Percentiles rank a stretch among this genome's conserved stretches.
phyloP scores from a whole-genome alignment of 2,113 vertebrate genomes.

The Epinephelus cyanopodus region DNA sequence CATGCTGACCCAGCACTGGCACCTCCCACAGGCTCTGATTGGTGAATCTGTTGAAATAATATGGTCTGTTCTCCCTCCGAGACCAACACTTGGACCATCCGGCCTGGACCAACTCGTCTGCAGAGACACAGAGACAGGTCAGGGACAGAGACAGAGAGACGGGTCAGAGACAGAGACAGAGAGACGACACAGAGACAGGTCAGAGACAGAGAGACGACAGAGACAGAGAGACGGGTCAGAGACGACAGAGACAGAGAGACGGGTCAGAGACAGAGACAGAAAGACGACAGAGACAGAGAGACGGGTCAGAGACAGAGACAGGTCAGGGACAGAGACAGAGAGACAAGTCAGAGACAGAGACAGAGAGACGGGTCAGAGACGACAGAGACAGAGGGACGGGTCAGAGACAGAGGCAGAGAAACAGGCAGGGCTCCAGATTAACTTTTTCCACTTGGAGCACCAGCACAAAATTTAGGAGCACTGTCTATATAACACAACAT shows the following conservation, averaged over 20 bases:
- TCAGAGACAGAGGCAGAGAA: not conserved
- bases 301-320: not conserved
- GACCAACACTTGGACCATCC: conserved; percentile 99
- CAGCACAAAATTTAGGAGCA: no score
- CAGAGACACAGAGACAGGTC: not conserved
- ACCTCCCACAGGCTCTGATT: conserved; percentile 99
- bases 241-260: no score
- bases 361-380: no score
- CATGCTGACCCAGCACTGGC: conserved; percentile 96
- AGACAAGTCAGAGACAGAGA: not conserved
- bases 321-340: not conserved
- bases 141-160: not conserved
- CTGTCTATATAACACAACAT: no score
- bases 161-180: not conserved
- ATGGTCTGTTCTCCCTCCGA: conserved; percentile 94
- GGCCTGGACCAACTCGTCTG: conserved; percentile 97
- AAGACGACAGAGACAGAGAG: not conserved
- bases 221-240: not conserved
- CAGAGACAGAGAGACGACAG: not conserved
- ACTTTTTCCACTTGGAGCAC: no score
- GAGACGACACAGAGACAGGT: not conserved
- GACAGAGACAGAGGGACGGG: no score
- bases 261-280: not conserved
- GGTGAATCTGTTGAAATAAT: conserved; percentile 98
- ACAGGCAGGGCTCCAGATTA: no score